Evolutionary conservation across 2,797 vertebrate species (phyloP).

Genomic region (Sebastes nivosus): DNA sequence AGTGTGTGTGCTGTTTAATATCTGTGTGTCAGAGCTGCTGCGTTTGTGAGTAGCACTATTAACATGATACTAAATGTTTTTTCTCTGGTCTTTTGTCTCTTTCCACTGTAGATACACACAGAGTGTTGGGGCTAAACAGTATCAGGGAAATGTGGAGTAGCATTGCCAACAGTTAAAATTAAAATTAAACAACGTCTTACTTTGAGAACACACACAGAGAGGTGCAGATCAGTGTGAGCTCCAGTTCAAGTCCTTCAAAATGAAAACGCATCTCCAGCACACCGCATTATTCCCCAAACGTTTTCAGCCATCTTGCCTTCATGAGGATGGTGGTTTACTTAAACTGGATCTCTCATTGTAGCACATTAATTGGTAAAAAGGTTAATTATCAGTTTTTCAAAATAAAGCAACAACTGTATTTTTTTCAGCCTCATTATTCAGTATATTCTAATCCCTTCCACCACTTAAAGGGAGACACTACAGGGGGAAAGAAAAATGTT

Average conservation of each 20-base stretch:
- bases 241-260: not conserved
- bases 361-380: not conserved
- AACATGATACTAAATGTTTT: constrained; percentile 38
- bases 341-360: not conserved
- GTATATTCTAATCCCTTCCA: not conserved
- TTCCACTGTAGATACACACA: constrained; percentile 50
- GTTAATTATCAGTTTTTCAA: not conserved
- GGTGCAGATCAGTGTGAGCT: not conserved
- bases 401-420: not conserved
- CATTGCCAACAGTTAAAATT: not conserved
- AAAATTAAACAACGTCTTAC: not conserved
- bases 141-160: no score
- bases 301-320: not conserved
- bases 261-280: not conserved
- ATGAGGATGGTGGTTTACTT: not conserved
- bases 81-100: constrained; percentile 7
- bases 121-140: not conserved
- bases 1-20: constrained; percentile 20
- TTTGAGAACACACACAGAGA: not conserved
- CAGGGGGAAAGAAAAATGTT: not conserved
- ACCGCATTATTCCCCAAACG: no score
- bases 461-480: not conserved
- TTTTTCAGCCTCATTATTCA: not conserved
- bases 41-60: constrained; percentile 27
- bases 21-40: constrained; percentile 16